Conservation (phyloP, 2,797 vertebrate species). For the Coreius guichenoti region DNA sequence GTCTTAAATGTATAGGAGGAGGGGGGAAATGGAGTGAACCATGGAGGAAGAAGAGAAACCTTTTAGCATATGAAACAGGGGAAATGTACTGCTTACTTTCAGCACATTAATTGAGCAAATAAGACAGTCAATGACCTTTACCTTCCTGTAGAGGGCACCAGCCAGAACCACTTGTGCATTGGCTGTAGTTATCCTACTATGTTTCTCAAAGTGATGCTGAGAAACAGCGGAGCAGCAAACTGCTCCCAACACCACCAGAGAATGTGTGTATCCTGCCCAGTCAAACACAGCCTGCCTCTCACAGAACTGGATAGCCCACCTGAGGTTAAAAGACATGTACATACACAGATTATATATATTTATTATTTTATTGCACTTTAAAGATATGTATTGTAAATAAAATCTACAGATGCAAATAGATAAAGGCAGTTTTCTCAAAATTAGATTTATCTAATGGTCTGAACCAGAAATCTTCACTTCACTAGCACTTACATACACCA, state of each 20-base stretch:
- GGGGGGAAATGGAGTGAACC: neutral
- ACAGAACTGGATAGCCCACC: constrained; percentile 66
- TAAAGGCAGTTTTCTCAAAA: neutral
- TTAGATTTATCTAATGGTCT: neutral
- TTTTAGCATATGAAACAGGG: constrained; percentile 11
- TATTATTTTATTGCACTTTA: neutral
- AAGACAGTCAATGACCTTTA: constrained; percentile 45
- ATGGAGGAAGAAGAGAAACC: constrained; percentile 20
- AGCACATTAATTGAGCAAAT: neutral
- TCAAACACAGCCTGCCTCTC: constrained; percentile 59
- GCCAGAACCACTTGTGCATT: constrained; percentile 70
- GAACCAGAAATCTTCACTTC: neutral
- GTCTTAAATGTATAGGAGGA: constrained; percentile 62
- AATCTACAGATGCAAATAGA: neutral
- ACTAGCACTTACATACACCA: neutral
- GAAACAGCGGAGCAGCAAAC: constrained; percentile 65
- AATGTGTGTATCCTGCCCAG: constrained; percentile 64
- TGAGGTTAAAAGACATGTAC: constrained; percentile 40
- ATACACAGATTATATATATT: neutral
- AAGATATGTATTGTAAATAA: neutral
- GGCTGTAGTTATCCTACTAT: constrained; percentile 67
- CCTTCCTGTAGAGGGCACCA: constrained; percentile 74
- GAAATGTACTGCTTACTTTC: neutral
- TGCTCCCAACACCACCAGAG: constrained; percentile 64
- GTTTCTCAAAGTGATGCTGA: constrained; percentile 67